Evolutionary conservation across 2,113 vertebrate species (phyloP).

Genomic region (Hippocampus zosterae): DNA sequence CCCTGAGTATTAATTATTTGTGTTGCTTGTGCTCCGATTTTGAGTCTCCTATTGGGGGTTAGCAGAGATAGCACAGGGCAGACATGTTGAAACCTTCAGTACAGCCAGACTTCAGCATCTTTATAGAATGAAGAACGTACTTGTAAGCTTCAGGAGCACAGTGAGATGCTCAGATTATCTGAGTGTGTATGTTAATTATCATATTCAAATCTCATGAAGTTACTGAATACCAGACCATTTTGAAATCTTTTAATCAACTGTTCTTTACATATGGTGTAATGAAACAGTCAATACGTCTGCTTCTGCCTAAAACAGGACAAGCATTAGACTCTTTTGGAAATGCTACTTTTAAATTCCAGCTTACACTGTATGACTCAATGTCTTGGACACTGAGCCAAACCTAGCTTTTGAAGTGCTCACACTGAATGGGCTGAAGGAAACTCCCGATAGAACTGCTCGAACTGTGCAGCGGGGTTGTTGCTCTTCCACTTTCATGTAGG

Average conservation of each 20-base stretch:
- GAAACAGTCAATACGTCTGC: neutral
- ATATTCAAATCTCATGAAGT: constrained; percentile 10
- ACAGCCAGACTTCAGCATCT: constrained; percentile 35
- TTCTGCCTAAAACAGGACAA: neutral
- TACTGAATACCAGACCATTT: neutral
- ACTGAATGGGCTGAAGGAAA: no score
- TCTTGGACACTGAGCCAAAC: no score
- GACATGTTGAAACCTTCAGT: constrained; percentile 52
- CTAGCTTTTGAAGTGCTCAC: no score
- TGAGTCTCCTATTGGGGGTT: constrained; percentile 46
- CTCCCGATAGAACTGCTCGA: no score
- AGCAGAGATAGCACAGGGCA: constrained; percentile 54
- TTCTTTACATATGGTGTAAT: neutral
- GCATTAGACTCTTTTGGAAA: neutral
- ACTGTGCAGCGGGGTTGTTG: no score
- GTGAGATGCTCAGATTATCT: constrained; percentile 22
- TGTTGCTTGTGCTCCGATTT: constrained; percentile 54
- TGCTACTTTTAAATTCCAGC: neutral
- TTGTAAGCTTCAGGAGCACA: constrained; percentile 5
- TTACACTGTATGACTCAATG: no score
- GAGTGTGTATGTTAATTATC: constrained; percentile 10
- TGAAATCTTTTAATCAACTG: neutral
- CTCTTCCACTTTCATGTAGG: no score
- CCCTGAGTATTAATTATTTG: constrained; percentile 69
- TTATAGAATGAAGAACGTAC: constrained; percentile 34